Percentiles rank a stretch among this genome's conserved stretches.
Evolutionary conservation across 1,140 invertebrate species (phyloP).

Genomic region (Oncopodura yosiiana): DNA sequence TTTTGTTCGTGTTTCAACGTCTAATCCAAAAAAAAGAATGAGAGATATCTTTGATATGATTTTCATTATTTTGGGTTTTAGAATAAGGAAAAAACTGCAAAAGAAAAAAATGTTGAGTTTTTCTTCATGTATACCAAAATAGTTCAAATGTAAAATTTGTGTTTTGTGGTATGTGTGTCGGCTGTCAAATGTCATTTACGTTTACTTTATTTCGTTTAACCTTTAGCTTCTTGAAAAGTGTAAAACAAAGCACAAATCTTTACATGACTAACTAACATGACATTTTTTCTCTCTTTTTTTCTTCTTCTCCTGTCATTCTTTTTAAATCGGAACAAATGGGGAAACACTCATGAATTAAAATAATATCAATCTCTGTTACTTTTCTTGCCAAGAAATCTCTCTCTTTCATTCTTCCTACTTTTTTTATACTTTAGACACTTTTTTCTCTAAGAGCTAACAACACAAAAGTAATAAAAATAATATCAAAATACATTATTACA

Average conservation of each 20-base stretch:
- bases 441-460: too few relatives aligned
- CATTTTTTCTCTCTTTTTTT: neutral
- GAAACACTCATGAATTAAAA: conserved; percentile 22
- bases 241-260: neutral
- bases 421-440: too few relatives aligned
- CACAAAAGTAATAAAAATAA: too few relatives aligned
- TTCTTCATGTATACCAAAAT: too few relatives aligned
- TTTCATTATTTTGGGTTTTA: too few relatives aligned
- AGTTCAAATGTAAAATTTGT: conserved; percentile 3
- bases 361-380: conserved; percentile 25
- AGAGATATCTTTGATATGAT: too few relatives aligned
- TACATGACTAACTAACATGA: too few relatives aligned
- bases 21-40: too few relatives aligned
- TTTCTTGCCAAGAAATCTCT: too few relatives aligned
- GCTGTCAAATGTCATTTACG: neutral
- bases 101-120: too few relatives aligned
- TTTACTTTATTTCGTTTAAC: neutral
- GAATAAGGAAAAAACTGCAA: too few relatives aligned
- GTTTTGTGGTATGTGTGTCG: neutral
- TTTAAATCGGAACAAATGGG: conserved; percentile 13
- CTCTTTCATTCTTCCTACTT: neutral
- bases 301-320: conserved; percentile 1
- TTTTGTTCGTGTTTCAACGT: conserved; percentile 24
- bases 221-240: neutral
- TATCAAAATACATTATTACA: too few relatives aligned